Conservation (phyloP, 1,140 invertebrate species). For the Dinoponera quadriceps region DNA sequence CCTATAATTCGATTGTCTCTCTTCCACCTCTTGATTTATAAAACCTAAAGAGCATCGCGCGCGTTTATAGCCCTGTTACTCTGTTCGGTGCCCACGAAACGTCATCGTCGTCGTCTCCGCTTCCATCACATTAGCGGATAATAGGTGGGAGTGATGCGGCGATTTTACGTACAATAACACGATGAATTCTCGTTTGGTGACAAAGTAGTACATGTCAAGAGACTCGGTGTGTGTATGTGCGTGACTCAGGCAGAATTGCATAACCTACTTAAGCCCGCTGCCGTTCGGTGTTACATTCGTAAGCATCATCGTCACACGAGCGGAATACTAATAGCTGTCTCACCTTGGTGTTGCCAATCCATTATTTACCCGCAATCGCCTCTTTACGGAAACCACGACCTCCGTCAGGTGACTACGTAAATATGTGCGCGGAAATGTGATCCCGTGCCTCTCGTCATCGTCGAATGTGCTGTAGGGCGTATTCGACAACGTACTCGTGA, state of each 20-base stretch:
- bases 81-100: background rate
- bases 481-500: too few relatives aligned
- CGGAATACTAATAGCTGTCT: background rate
- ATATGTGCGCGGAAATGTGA: too few relatives aligned
- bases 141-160: background rate
- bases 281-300: background rate
- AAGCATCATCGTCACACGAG: background rate
- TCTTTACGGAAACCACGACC: constrained; percentile 5
- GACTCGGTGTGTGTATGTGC: too few relatives aligned
- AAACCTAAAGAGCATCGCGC: too few relatives aligned
- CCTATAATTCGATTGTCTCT: too few relatives aligned
- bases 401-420: too few relatives aligned
- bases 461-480: too few relatives aligned
- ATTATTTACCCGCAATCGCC: constrained; percentile 9
- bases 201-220: background rate
- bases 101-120: background rate
- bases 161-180: background rate
- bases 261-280: background rate
- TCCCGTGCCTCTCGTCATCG: too few relatives aligned
- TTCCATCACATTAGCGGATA: background rate
- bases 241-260: background rate
- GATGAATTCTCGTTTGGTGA: background rate
- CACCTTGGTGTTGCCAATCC: background rate
- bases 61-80: background rate
- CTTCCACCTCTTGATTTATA: too few relatives aligned